Evolutionary conservation across 2,797 vertebrate genomes (phyloP), one percentile per base, ranked within the genome.

Genomic region (Coreius guichenoti): DNA sequence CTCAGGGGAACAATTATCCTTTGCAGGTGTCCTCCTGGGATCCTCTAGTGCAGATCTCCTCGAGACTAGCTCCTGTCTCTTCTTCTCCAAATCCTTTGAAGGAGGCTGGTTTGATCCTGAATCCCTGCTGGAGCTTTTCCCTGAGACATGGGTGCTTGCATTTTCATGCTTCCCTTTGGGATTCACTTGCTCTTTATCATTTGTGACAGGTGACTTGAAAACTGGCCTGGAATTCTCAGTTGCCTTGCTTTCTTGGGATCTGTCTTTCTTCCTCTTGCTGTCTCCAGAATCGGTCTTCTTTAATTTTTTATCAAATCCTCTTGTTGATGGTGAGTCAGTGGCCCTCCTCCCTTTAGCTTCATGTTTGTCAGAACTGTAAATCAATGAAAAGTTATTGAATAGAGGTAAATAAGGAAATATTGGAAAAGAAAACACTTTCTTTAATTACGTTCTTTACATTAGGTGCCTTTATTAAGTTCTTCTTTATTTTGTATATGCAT

Each of bases 81-180:
- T 56, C 45, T 89, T 81, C 84, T 87, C 86, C 29, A 79, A 85
- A 36, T 88, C 36, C 13, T 82, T 87, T 29, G 78, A 90, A 77
- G 8, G 56, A 89, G 29, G 29, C 69, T 73, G 56, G 8, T 43
- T 58, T 45, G 56, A 65, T 69, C 43, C 9, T 54, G 49, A 16
- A 9, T 29, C 17, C 14, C 39, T 86, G 43, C 45, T 82, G 54
- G 73, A 81, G 23, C 23, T 26, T 63, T n/a, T 80, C 9, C 14
- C 75, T 65, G 73, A 82, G 23, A 63, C 29, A 49, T 43, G 29
- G 72, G 31, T 7, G 3, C 21, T 68, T 54, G 65, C 49, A 17
- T 54, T 45, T 33, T 80, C 75, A 49, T 39, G 29, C 26, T 85
- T 86, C 29, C 17, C 13, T 49, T 36, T 49, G 54, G 11, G 16